Conservation (phyloP, 1,140 invertebrate species). For the Dendroctonus ponderosae region DNA sequence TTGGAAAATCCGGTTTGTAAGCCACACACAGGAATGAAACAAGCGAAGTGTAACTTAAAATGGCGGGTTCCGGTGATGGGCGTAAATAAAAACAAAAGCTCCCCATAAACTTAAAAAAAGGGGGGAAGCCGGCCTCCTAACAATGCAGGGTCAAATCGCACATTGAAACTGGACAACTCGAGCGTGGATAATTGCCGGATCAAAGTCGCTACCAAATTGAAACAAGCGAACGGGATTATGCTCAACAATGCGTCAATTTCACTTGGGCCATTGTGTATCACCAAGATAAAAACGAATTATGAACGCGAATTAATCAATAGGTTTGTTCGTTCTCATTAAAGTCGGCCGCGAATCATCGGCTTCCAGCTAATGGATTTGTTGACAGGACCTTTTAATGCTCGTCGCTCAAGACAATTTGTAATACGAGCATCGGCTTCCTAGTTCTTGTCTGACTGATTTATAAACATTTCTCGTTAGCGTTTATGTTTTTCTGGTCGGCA, state of each 20-base stretch:
- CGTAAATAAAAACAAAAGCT: constrained; percentile 9
- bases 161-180: too few relatives aligned
- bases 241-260: too few relatives aligned
- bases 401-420: constrained; percentile 12
- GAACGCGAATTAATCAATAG: constrained; percentile 11
- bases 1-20: too few relatives aligned
- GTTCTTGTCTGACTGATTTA: constrained; percentile 17
- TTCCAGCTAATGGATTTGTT: constrained; percentile 16
- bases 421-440: constrained; percentile 1
- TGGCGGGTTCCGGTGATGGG: constrained; percentile 13
- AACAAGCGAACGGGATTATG: too few relatives aligned
- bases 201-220: too few relatives aligned
- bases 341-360: constrained; percentile 6
- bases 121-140: background rate
- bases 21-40: too few relatives aligned
- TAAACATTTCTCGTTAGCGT: constrained; percentile 21
- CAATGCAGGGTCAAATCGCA: background rate
- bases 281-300: too few relatives aligned
- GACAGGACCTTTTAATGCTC: constrained; percentile 12
- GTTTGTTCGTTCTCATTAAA: constrained; percentile 10
- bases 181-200: too few relatives aligned
- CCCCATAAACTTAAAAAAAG: too few relatives aligned
- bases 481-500: constrained; percentile 1
- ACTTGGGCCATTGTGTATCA: too few relatives aligned
- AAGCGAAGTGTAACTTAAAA: constrained; percentile 11